These are phyloP conservation scores for Erythrolamprus reginae DNA, from an alignment of 2,113 vertebrate species.

Conservation along the genomic window DNA sequence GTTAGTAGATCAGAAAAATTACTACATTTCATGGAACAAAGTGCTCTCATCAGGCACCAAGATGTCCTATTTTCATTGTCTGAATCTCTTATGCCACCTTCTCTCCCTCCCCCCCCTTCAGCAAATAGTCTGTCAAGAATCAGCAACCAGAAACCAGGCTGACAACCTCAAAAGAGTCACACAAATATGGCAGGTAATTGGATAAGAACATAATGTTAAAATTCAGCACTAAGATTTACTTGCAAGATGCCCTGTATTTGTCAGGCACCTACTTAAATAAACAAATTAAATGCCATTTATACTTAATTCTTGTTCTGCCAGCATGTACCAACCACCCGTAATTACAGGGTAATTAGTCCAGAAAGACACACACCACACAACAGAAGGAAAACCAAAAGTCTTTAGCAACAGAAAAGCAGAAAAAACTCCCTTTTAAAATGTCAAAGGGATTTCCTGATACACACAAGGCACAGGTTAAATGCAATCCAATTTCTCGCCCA, in stretches of 20 bases:
- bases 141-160: background rate
- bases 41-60: background rate
- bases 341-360: no score
- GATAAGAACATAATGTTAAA: background rate
- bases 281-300: background rate
- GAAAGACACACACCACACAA: no score
- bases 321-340: no score
- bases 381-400: no score
- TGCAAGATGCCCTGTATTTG: background rate
- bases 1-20: background rate
- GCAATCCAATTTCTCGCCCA: no score
- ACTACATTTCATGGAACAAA: background rate
- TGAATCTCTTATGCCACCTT: background rate
- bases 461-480: no score
- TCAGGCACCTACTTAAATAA: background rate
- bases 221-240: background rate
- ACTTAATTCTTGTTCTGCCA: no score
- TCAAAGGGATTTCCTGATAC: no score
- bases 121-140: background rate
- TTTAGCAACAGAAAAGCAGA: no score
- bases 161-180: background rate
- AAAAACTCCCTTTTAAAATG: no score
- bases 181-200: background rate
- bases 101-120: fast-evolving
- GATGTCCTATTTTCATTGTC: background rate